A percentile compares a stretch with the other conserved stretches of the same genome.
phyloP scores from a whole-genome alignment of 1,140 invertebrate genomes.

The Zaprionus kolodkinae region DNA sequence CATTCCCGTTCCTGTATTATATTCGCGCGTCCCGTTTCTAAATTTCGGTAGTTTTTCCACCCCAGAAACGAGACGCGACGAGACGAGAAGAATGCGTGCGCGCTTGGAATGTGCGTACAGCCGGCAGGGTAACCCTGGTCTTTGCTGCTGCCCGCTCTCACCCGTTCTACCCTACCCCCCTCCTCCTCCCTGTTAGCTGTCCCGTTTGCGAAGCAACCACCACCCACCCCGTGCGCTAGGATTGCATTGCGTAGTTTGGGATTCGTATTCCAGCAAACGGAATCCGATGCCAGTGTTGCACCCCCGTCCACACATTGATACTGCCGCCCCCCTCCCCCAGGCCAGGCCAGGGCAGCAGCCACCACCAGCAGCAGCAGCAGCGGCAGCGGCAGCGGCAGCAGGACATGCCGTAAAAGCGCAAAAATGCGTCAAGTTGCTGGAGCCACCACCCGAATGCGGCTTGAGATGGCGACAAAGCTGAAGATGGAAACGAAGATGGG shows the following conservation, averaged over 20 bases:
- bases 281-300: slow-evolving; percentile 2
- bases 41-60: slow-evolving; percentile 64
- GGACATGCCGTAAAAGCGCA: background rate
- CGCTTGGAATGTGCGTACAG: slow-evolving; percentile 4
- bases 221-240: background rate
- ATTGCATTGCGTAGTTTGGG: slow-evolving; percentile 5
- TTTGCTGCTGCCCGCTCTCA: background rate
- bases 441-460: background rate
- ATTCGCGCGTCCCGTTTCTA: slow-evolving; percentile 32
- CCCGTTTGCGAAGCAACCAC: background rate
- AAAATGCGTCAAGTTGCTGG: background rate
- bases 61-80: slow-evolving; percentile 24
- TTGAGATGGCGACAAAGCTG: background rate
- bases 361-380: background rate
- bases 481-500: background rate
- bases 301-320: background rate
- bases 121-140: slow-evolving; percentile 1
- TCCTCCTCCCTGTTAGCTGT: too few species aligned
- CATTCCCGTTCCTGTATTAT: slow-evolving; percentile 42
- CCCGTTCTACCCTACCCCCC: background rate
- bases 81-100: slow-evolving; percentile 6
- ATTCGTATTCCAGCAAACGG: slow-evolving; percentile 1
- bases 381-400: too few species aligned
- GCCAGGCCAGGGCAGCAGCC: background rate
- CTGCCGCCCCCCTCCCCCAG: background rate